Conservation (phyloP, 53 echinoderm and acorn worm species). For the Mesocentrotus franciscanus region DNA sequence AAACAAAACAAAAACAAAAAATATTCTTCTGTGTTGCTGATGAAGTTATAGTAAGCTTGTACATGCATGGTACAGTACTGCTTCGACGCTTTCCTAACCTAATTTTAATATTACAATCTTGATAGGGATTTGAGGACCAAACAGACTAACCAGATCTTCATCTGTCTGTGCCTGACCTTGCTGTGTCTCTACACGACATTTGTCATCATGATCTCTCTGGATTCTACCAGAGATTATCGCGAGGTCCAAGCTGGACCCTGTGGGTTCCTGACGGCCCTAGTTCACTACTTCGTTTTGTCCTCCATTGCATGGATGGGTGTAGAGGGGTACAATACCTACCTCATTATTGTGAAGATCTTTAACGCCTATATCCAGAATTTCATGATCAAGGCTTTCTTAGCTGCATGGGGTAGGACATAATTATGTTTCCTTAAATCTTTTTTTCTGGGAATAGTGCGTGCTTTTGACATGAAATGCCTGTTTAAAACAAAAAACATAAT, state of each 20-base stretch:
- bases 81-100: neutral
- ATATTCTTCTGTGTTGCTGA: too few species aligned
- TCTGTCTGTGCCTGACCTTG: constrained; percentile 70
- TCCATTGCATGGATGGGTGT: constrained; percentile 84
- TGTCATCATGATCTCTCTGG: constrained; percentile 69
- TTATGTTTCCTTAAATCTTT: neutral
- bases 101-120: neutral
- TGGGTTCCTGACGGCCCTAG: constrained; percentile 69
- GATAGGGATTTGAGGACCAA: constrained; percentile 74
- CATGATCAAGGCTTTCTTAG: constrained; percentile 60
- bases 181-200: constrained; percentile 73
- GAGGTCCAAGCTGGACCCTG: constrained; percentile 60
- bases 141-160: constrained; percentile 76
- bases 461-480: neutral
- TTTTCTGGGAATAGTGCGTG: neutral
- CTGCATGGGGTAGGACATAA: constrained; percentile 76
- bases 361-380: constrained; percentile 69
- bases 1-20: too few species aligned
- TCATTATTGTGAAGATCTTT: constrained; percentile 69
- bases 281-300: constrained; percentile 83
- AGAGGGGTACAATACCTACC: constrained; percentile 77
- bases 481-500: neutral
- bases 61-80: neutral
- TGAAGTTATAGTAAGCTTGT: neutral
- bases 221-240: constrained; percentile 37